Evolutionary conservation across 2,113 vertebrate genomes (phyloP), one percentile per base, ranked within the genome.

Genomic region (Centropristis striata): DNA sequence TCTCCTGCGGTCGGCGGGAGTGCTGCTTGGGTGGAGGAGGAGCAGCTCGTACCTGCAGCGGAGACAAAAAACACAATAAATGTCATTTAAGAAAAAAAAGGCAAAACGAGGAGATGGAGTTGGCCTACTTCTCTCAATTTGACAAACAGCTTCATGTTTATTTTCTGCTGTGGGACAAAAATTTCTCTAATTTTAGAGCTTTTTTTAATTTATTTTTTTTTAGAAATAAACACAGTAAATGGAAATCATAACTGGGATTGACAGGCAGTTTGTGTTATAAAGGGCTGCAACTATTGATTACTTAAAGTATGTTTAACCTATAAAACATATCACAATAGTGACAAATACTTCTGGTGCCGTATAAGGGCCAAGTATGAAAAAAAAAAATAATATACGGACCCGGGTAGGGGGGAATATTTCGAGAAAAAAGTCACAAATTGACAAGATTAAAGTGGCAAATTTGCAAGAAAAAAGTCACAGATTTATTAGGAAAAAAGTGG

Each of bases 11-110:
- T 80, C 96, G 93, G 46, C 97, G 96, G 18, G 96, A 91, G 18
- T 96, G 96, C 90, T 98, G 98, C 0, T 97, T 98, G 0, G 98
- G 98, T 5, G 98, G 98, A 0, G 98, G 98, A 0, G 98, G 98
- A 41, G 98, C 98, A 0, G 98, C 98, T 73, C 98, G 96, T 42
- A 99, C 98, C 98, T 99, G 94, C 49, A 74, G 27, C 28, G 36
- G 58, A 21, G 25, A n/a, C 21, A 75, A 25, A 65, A 60, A 54
- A 39, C 46, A 67, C 7, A 67, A 67, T 14, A 37, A 16, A 49
- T 13, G 13, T 25, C 50, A 63, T 20, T 44, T n/a, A 32, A 32
- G 32, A 32, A 3, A 32, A 37, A 13, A 71, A 71, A 67, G 51
- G 2, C 2, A 57, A 68, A 39, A 11, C 2, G 3, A 71, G 27